Percentiles rank a stretch among this genome's conserved stretches.
phyloP scores from a whole-genome alignment of 2,797 vertebrate genomes.

The Mareca strepera region DNA sequence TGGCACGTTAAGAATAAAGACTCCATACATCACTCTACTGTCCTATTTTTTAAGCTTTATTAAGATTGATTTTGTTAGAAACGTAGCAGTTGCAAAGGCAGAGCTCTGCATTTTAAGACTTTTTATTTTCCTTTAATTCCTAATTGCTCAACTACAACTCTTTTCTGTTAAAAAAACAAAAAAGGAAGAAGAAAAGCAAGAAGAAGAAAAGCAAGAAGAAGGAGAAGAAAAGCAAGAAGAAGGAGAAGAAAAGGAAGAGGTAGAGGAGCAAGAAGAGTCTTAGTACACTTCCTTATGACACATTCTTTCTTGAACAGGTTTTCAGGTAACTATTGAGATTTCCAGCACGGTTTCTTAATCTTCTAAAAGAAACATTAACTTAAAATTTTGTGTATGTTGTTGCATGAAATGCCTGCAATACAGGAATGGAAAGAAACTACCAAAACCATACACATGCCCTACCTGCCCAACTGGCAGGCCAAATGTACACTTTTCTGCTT shows the following conservation, averaged over 20 bases:
- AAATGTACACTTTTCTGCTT: not conserved
- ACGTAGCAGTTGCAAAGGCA: not conserved
- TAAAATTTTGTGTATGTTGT: not conserved
- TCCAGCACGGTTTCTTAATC: not conserved
- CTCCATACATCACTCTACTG: not conserved
- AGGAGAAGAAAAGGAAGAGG: not conserved
- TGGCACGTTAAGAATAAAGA: not conserved
- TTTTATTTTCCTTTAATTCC: not conserved
- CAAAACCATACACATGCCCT: not conserved
- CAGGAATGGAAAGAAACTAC: not conserved
- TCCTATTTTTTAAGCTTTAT: not conserved
- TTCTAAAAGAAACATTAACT: not conserved
- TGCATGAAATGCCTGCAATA: not conserved
- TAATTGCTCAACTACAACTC: not conserved
- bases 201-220: not conserved
- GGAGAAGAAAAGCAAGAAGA: not conserved
- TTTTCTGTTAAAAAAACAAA: not conserved
- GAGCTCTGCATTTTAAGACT: not conserved
- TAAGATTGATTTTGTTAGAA: not conserved
- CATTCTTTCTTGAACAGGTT: constrained; percentile 58
- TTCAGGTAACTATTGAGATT: constrained; percentile 61
- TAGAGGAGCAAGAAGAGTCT: constrained; percentile 64
- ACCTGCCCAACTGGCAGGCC: not conserved
- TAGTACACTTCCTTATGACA: constrained; percentile 25
- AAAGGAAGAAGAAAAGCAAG: not conserved